Percentiles rank a stretch among this genome's conserved stretches.
Conservation (phyloP, 1,140 invertebrate genomes). For the Lethocerus indicus region DNA sequence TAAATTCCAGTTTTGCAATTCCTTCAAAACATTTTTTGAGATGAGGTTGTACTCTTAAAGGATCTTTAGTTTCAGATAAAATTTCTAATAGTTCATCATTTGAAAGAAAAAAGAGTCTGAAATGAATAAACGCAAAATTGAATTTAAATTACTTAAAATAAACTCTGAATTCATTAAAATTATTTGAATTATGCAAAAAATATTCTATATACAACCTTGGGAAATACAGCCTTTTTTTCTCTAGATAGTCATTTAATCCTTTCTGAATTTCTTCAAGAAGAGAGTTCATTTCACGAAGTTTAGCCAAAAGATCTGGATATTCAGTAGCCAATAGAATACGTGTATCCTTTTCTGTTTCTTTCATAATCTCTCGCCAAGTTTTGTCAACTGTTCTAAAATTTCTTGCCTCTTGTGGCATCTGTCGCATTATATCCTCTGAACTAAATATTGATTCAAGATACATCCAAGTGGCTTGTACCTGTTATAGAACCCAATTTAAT, state of each 20-base stretch:
- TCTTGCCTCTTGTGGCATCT: slow-evolving; percentile 89
- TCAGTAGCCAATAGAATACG: slow-evolving; percentile 68
- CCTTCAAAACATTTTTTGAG: slow-evolving; percentile 93
- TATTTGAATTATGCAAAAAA: slow-evolving; percentile 3
- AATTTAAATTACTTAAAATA: background rate
- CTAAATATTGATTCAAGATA: slow-evolving; percentile 92
- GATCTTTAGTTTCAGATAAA: slow-evolving; percentile 85
- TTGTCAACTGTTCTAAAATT: slow-evolving; percentile 56
- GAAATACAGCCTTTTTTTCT: slow-evolving; percentile 90
- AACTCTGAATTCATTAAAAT: background rate
- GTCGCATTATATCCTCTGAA: slow-evolving; percentile 92
- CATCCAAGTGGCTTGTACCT: slow-evolving; percentile 61
- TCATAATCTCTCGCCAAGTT: slow-evolving; percentile 80
- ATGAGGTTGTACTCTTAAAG: slow-evolving; percentile 80
- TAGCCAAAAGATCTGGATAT: slow-evolving; percentile 57
- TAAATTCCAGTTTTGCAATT: slow-evolving; percentile 57
- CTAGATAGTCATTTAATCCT: slow-evolving; percentile 88
- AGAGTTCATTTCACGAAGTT: slow-evolving; percentile 45
- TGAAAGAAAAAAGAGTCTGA: slow-evolving; percentile 89
- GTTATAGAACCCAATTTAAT: too few relatives aligned
- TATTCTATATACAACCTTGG: slow-evolving; percentile 36
- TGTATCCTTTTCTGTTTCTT: slow-evolving; percentile 41
- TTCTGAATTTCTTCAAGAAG: slow-evolving; percentile 82
- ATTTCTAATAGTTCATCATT: slow-evolving; percentile 93
- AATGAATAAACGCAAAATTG: slow-evolving; percentile 9